phyloP scores from a whole-genome alignment of 1,140 invertebrate species.

The Neelides sp. region DNA sequence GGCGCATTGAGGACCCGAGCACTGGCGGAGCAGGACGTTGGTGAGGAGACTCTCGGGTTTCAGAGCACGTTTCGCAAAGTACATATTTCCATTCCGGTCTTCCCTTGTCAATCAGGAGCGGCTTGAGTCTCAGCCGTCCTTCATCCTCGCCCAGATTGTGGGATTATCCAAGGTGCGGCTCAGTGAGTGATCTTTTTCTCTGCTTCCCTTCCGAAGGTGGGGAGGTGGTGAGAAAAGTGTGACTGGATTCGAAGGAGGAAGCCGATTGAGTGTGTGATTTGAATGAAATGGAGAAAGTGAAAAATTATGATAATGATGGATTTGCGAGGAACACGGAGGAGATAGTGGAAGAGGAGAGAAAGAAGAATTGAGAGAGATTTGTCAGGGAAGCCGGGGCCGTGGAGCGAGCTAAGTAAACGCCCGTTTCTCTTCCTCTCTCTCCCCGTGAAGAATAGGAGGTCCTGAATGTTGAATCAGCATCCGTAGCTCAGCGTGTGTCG shows the following conservation, averaged over 20 bases:
- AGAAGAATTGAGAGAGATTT: conserved; percentile 12
- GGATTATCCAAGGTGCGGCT: too few relatives aligned
- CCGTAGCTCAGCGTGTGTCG: conserved; percentile 2
- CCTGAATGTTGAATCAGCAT: conserved; percentile 12
- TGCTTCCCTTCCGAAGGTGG: not conserved
- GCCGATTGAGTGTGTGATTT: conserved; percentile 11
- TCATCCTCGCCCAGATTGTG: too few relatives aligned
- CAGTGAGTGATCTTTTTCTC: not conserved
- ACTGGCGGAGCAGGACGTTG: too few relatives aligned
- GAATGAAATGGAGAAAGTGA: conserved; percentile 20
- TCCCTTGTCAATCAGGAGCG: too few relatives aligned
- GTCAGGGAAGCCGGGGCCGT: conserved; percentile 2
- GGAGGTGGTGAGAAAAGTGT: not conserved
- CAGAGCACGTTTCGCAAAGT: too few relatives aligned
- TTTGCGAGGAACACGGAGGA: not conserved
- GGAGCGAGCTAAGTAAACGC: not conserved
- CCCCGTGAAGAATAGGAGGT: not conserved
- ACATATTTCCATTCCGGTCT: too few relatives aligned
- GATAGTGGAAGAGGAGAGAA: not conserved
- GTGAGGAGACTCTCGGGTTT: too few relatives aligned
- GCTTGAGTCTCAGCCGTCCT: too few relatives aligned
- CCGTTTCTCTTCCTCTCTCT: not conserved
- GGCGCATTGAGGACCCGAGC: too few relatives aligned
- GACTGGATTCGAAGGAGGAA: not conserved
- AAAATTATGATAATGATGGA: conserved; percentile 23